phyloP scores from a whole-genome alignment of 2,113 vertebrate species.

The Tupaia tana region DNA sequence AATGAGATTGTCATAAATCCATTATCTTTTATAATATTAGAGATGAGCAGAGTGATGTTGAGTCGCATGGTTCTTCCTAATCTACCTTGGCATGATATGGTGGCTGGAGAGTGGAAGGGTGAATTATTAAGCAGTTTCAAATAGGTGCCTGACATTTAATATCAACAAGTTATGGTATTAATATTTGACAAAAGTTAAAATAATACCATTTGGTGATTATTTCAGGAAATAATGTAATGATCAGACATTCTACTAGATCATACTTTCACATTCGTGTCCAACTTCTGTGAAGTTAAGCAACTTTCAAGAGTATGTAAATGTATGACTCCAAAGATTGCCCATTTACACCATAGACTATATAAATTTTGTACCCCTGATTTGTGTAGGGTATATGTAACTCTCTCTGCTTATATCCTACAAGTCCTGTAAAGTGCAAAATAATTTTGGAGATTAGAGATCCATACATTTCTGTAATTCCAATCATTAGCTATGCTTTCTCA shows the following conservation, averaged over 20 bases:
- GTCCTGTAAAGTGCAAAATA: slow-evolving; percentile 1
- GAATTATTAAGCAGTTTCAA: not conserved
- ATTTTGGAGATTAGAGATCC: slow-evolving; percentile 24
- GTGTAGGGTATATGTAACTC: not conserved
- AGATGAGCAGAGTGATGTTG: not conserved
- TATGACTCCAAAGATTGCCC: not conserved
- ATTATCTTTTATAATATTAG: not conserved
- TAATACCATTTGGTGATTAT: not conserved
- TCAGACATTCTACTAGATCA: slow-evolving; percentile 13
- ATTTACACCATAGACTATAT: not conserved
- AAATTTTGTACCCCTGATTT: not conserved
- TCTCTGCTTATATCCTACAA: not conserved
- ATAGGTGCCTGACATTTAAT: not conserved
- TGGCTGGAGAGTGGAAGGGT: not conserved
- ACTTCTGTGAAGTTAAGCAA: slow-evolving; percentile 31
- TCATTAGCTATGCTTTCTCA: slow-evolving; percentile 62
- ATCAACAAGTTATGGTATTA: not conserved
- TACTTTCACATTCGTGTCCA: not conserved
- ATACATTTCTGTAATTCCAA: slow-evolving; percentile 24
- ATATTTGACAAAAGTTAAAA: slow-evolving; percentile 22
- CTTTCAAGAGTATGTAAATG: slow-evolving; percentile 17
- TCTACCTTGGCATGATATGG: not conserved
- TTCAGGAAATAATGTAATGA: slow-evolving; percentile 1
- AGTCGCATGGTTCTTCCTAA: not conserved
- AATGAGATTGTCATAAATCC: slow-evolving; percentile 8